Conservation (phyloP, 2,888 invertebrate genomes). For the Apodemia hepburni region DNA sequence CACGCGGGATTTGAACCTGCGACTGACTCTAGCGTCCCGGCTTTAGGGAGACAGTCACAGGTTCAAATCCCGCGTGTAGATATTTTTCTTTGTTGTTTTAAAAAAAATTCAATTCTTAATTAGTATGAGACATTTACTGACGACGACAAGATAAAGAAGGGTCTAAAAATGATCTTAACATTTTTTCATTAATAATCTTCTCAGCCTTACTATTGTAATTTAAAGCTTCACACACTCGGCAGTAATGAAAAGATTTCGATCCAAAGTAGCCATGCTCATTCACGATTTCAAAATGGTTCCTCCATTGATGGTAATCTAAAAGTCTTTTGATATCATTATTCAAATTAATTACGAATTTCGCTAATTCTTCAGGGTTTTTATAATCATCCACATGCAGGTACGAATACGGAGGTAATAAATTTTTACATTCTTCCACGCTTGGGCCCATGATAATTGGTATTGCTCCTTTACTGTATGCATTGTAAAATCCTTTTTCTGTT, state of each 20-base stretch:
- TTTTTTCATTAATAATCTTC: constrained; percentile 42
- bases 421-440: constrained; percentile 60
- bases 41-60: too few relatives aligned
- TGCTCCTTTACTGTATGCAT: constrained; percentile 81
- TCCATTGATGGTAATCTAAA: constrained; percentile 80
- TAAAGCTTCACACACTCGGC: constrained; percentile 84
- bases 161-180: constrained; percentile 43
- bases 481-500: constrained; percentile 85
- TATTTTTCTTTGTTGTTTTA: too few relatives aligned
- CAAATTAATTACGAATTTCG: constrained; percentile 69
- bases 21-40: too few relatives aligned
- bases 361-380: constrained; percentile 68
- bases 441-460: constrained; percentile 85
- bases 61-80: too few relatives aligned
- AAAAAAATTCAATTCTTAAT: background rate
- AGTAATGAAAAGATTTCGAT: constrained; percentile 79
- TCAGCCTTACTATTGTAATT: constrained; percentile 73
- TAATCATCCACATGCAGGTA: constrained; percentile 81
- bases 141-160: constrained; percentile 29
- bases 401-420: constrained; percentile 81
- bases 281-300: constrained; percentile 71
- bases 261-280: constrained; percentile 86
- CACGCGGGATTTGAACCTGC: too few relatives aligned
- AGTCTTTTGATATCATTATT: constrained; percentile 51
- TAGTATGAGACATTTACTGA: background rate